phyloP scores from a whole-genome alignment of 1,140 invertebrate genomes.

The Parapsyche elsis region DNA sequence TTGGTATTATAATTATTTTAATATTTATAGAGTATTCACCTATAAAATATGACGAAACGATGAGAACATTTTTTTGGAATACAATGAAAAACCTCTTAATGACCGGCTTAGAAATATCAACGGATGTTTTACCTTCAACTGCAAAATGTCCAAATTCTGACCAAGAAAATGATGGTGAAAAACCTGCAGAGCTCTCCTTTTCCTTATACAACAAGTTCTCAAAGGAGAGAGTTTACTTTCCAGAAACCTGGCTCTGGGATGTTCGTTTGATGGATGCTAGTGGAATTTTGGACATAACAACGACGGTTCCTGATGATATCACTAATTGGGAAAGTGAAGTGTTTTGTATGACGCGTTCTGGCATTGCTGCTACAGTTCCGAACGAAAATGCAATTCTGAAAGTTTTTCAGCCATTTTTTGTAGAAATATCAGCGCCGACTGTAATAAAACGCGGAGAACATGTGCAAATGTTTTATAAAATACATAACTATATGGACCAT shows the following conservation, averaged over 20 bases:
- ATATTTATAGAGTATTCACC: conserved; percentile 23
- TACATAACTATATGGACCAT: conserved; percentile 77
- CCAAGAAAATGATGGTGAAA: background rate
- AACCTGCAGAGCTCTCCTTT: conserved; percentile 22
- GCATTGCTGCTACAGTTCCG: conserved; percentile 36
- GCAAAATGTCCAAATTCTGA: conserved; percentile 36
- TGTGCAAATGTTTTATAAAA: conserved; percentile 73
- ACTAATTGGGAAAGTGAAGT: conserved; percentile 53
- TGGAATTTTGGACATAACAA: conserved; percentile 37
- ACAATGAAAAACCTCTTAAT: conserved; percentile 44
- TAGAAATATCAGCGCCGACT: conserved; percentile 75
- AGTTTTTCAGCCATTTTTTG: conserved; percentile 78
- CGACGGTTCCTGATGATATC: conserved; percentile 49
- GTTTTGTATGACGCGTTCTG: conserved; percentile 48
- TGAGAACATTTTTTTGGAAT: conserved; percentile 30
- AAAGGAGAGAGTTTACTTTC: conserved; percentile 68
- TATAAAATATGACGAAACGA: conserved; percentile 16
- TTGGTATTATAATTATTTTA: background rate
- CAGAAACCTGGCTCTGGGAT: conserved; percentile 76
- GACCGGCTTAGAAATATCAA: conserved; percentile 45
- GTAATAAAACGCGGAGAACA: conserved; percentile 76
- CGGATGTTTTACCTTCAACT: conserved; percentile 43
- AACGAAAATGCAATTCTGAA: conserved; percentile 63
- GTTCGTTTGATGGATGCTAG: conserved; percentile 44
- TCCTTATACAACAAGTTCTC: background rate